Base-by-base conservation (phyloP, 2,113 vertebrate genomes). In the Paracanthobrama guichenoti region DNA sequence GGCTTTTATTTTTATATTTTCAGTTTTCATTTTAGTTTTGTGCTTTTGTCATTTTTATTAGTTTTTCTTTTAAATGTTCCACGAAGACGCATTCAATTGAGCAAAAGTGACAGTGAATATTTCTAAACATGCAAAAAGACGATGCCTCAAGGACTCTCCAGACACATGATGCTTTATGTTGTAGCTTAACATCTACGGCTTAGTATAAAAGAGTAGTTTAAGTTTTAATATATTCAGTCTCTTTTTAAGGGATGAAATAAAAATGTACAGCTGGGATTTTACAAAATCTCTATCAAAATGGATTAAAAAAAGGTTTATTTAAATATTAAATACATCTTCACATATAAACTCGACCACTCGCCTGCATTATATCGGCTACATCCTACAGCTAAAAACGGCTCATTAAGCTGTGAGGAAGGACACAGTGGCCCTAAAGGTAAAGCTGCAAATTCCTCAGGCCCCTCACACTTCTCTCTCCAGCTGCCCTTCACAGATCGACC, bases 361-460 rank as follows among this genome's bases (percentile, higher is more conserved):
- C 42, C 13, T 73, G 48, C 48, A 20, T 18, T 48, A 75, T 14
- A 53, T 50, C 12, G 2, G 13, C 35, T 44, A 73, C n/a, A 48
- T 4, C 24, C 3, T 6, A 73, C 11, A 7, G 24, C 73, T 75
- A 50, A 74, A 50, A 44, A 24, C 22, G 2, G 39, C 69, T 75
- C 12, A 35, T 59, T 31, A 18, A 39, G 8, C 20, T n/a, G 16
- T 66, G 42, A 57, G 18, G 28, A 53, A 55, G 50, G 48, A 31
- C 5, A 4, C 5, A 26, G 12, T 13, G 3, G 18, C 18, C 44
- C 44, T 74, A 7, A 3, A 74, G 46, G 5, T 55, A 22, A 55
- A 55, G 53, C 53, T 55, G 53, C 53, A 55, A 67, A 93, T 94
- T 94, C 92, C 93, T 89, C 91, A 89, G 89, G 46, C 48, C 39